Evolutionary conservation across 2,797 vertebrate species (phyloP).

Genomic region (Enteromius anoplus): DNA sequence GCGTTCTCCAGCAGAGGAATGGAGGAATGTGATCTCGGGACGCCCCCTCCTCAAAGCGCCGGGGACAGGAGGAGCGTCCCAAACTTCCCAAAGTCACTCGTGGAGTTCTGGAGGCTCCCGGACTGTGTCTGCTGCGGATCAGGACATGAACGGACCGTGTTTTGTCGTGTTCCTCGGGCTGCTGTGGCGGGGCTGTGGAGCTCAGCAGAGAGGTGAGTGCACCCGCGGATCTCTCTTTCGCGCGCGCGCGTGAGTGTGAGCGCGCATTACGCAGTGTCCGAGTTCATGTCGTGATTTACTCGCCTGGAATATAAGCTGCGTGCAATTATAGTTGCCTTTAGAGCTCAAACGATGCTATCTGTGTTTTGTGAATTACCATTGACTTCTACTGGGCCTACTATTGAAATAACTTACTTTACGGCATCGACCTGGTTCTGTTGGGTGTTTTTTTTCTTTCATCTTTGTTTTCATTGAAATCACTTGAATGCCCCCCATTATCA

Average conservation of each 20-base stretch:
- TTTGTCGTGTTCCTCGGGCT: constrained; percentile 53
- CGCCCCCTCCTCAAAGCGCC: constrained; percentile 4
- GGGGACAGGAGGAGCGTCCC: constrained; percentile 52
- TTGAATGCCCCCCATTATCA: not conserved
- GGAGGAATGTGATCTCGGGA: constrained; percentile 3
- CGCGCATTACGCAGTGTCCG: not conserved
- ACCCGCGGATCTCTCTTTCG: too few species aligned
- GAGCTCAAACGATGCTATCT: not conserved
- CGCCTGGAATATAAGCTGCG: not conserved
- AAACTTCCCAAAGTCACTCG: constrained; percentile 55
- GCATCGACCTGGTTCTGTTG: not conserved
- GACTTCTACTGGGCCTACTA: not conserved
- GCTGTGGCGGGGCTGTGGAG: constrained; percentile 61
- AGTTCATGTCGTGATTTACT: not conserved
- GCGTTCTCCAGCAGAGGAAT: not conserved
- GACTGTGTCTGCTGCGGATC: not conserved
- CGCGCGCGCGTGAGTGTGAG: not conserved
- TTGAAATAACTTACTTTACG: not conserved
- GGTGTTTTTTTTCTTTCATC: not conserved
- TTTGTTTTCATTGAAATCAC: not conserved
- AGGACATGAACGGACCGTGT: constrained; percentile 64
- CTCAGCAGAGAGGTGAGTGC: constrained; percentile 68
- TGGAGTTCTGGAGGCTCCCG: constrained; percentile 44
- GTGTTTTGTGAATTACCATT: not conserved
- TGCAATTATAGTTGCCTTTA: not conserved